These are phyloP conservation scores for Myotis myotis DNA, from an alignment of 2,797 vertebrate species.

Conservation along the genomic window DNA sequence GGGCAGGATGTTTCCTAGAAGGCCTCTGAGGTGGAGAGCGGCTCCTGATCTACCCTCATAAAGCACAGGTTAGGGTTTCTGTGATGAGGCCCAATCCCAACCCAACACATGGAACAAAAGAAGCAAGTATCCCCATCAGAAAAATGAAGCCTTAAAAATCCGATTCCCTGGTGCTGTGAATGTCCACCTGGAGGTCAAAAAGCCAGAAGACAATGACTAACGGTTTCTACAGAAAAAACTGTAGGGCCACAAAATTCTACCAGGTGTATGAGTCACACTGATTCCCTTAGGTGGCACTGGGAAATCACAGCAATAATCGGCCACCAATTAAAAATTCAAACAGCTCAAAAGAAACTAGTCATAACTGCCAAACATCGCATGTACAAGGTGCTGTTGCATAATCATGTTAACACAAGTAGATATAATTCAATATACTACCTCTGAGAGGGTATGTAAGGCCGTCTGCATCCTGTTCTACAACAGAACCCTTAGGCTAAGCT, in stretches of 20 bases:
- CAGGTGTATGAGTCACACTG: background rate
- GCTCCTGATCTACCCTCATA: background rate
- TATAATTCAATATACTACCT: background rate
- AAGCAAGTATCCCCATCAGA: background rate
- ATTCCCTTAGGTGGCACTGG: background rate
- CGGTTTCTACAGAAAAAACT: background rate
- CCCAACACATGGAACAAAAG: background rate
- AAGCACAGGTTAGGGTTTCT: background rate
- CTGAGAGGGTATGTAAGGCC: background rate
- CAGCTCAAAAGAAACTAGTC: background rate
- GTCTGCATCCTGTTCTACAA: background rate
- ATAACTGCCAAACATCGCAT: background rate
- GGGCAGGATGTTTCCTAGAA: background rate
- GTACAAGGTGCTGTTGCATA: background rate
- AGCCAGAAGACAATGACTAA: background rate
- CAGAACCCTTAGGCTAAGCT: background rate
- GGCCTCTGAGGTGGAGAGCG: background rate
- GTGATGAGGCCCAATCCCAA: background rate
- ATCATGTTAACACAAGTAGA: background rate
- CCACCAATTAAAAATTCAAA: slow-evolving; percentile 1
- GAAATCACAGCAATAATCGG: background rate
- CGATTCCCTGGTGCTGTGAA: background rate
- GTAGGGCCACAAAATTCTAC: background rate
- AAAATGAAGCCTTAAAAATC: background rate
- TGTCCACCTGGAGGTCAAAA: background rate